phyloP scores from a whole-genome alignment of 2,113 vertebrate species.

The Zootoca vivipara region DNA sequence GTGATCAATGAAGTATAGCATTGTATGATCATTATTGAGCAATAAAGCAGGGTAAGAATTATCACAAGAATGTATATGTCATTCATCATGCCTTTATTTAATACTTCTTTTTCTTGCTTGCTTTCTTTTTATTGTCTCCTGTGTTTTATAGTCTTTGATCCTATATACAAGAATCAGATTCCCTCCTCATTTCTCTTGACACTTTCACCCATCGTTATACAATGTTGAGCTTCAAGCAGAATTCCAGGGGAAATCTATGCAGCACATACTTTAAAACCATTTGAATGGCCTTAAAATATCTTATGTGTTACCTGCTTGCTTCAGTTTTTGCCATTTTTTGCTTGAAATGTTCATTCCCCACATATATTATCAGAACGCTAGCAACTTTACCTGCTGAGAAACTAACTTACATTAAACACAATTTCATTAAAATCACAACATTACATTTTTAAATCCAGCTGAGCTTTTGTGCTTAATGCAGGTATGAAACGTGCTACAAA shows the following conservation, averaged over 20 bases:
- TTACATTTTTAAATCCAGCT: background rate
- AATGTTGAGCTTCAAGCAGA: conserved; percentile 57
- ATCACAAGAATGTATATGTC: conserved; percentile 72
- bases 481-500: background rate
- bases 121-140: conserved; percentile 71
- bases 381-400: conserved; percentile 42
- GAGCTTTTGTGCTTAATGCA: conserved; percentile 9
- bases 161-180: conserved; percentile 62
- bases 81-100: conserved; percentile 70
- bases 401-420: conserved; percentile 7
- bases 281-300: conserved; percentile 52
- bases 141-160: conserved; percentile 69
- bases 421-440: background rate
- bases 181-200: conserved; percentile 64
- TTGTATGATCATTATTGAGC: conserved; percentile 72
- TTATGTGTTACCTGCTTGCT: background rate
- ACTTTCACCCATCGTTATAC: conserved; percentile 65
- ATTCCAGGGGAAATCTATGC: conserved; percentile 43
- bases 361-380: conserved; percentile 12
- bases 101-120: conserved; percentile 64
- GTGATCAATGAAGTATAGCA: conserved; percentile 74
- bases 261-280: conserved; percentile 50
- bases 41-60: conserved; percentile 73
- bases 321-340: conserved; percentile 35
- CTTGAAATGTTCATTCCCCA: conserved; percentile 29